Evolutionary conservation across 1,140 invertebrate species (phyloP).

Genomic region (Habropoda laboriosa): DNA sequence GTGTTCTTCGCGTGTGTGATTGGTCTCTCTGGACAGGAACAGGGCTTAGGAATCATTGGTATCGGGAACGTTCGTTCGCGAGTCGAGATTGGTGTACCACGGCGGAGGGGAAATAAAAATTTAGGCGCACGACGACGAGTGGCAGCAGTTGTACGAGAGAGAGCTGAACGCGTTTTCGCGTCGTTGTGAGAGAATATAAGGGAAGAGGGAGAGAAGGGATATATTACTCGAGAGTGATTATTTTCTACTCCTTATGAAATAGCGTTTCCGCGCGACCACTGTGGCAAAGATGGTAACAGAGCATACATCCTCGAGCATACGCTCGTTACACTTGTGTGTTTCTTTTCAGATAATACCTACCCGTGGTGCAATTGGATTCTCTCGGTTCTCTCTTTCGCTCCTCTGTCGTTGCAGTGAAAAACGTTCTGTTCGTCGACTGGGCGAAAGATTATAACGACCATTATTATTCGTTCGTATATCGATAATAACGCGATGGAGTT

Average conservation of each 20-base stretch:
- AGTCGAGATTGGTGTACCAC: not conserved
- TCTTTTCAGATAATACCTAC: constrained; percentile 13
- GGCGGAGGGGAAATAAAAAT: not conserved
- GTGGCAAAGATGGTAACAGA: not conserved
- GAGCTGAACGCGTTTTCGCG: too few species aligned
- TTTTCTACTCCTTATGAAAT: constrained; percentile 26
- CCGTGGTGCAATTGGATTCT: not conserved
- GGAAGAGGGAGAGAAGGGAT: too few species aligned
- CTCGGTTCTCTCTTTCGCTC: not conserved
- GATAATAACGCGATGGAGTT: constrained; percentile 9
- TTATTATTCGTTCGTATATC: not conserved
- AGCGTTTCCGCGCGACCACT: not conserved
- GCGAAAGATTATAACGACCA: constrained; percentile 6
- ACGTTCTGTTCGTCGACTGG: not conserved
- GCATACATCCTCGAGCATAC: not conserved
- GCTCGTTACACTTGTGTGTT: constrained; percentile 30
- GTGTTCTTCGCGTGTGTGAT: constrained; percentile 40
- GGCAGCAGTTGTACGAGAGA: too few species aligned
- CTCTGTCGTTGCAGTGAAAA: not conserved
- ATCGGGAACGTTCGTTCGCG: constrained; percentile 5
- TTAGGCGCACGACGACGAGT: constrained; percentile 16
- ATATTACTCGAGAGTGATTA: constrained; percentile 43
- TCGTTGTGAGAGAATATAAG: constrained; percentile 4
- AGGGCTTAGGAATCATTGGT: constrained; percentile 37
- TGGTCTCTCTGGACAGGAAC: constrained; percentile 28